Base-by-base conservation (phyloP, 2,113 vertebrate species). In the Xyliphius kryptos region DNA sequence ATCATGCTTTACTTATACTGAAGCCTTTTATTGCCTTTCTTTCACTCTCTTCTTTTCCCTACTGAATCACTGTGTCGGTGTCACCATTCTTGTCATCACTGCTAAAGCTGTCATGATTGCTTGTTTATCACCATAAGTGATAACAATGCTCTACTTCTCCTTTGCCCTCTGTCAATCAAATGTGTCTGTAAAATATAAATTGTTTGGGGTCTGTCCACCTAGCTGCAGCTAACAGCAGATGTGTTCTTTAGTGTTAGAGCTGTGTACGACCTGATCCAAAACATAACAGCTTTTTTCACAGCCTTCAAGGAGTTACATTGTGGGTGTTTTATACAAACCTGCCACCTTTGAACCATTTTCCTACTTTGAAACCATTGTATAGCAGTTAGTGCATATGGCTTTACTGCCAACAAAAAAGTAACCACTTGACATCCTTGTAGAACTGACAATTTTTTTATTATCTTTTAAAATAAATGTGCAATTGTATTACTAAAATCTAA, bases 41-140 rank as follows among this genome's bases (percentile, higher is more conserved):
- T 56, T 54, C 56, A 26, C 38, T 37, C 63, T 40, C 63, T 8
- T 17, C 37, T 15, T 21, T 51, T 56, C 56, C 40, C 19, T 59
- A 71, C 66, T 68, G 70, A 75, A 78, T 76, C 78, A 79, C 71
- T 77, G 55, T 73, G 70, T 77, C 53, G 9, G 48, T 50, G 19
- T 19, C 48, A 10, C 10, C 20, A 14, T 15, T 32, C 22, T 26
- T 54, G 26, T 37, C 52, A 15, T 53, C 14, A n/a, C 1, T 21
- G 8, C 22, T 32, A 15, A 53, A 53, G 13, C 22, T 15, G 51
- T 26, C 51, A 53, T 5, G n/a, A 53, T 5, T 14, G 13, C 13
- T 9, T 4, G 8, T 53, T 36, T 53, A 53, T 51, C 49, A 17
- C 49, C 14, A 6, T 5, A 22, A 22, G 5, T 12, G 20, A 51